Evolutionary conservation across 2,797 vertebrate genomes (phyloP), one percentile per base, ranked within the genome.

Genomic region (Malacoraja senta): DNA sequence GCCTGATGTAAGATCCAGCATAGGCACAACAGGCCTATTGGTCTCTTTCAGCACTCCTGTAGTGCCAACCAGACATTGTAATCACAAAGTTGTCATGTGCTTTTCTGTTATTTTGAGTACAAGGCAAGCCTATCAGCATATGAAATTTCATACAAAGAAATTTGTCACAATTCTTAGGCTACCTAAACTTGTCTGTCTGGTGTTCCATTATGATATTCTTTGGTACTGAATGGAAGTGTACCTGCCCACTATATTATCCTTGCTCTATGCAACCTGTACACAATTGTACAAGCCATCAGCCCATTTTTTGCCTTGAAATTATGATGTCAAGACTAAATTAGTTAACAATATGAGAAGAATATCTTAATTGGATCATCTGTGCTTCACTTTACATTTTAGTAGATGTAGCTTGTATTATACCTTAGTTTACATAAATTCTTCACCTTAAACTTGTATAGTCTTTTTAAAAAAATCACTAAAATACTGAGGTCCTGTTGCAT

Each of bases 401-500:
- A 15, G 13, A 74, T 74, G 19, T 74, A 74, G 19, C 71, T 21
- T 74, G 71, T 74, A 63, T n/a, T 13, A 17, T 17, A 63, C 83
- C 29, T 86, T 32, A 65, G 7, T 81, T 81, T 81, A 24, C 81
- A 84, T n/a, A 86, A n/a, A 13, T n/a, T 35, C 32, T 35, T 35
- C 77, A 78, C 77, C 77, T 78, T 35, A 78, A 24, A 88, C 19
- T 86, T 19, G 63, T 35, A 83, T 24, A 44, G 38, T 44, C 35
- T 7, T 44, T 65, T 68, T 68, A 24, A 7, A 21, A 21, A 74
- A 74, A 58, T 53, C 38, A 84, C 81, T 29, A 29, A n/a, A 88
- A 88, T 21, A 88, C n/a, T 88, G 63, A 88, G 84, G 68, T 88
- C 84, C n/a, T 68, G n/a, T 68, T 88, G n/a, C 84, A 88, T 68